Evolutionary conservation across 2,797 vertebrate species (phyloP).

Genomic region (Aeoliscus strigatus): DNA sequence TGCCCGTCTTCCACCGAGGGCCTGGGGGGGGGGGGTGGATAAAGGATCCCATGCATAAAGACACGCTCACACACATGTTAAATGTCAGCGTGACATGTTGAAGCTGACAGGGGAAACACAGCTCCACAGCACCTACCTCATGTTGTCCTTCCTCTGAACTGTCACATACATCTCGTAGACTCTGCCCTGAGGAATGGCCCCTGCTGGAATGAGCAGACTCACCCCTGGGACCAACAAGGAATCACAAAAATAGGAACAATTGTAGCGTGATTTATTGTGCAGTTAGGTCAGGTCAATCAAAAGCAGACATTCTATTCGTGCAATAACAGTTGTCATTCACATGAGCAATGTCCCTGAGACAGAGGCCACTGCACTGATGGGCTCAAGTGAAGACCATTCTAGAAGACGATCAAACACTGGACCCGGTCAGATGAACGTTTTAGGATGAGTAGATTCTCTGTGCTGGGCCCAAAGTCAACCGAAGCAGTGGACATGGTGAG

Average conservation of each 20-base stretch:
- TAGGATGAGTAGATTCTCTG: no score
- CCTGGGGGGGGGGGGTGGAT: slow-evolving; percentile 57
- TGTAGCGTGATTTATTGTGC: no score
- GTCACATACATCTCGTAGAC: slow-evolving; percentile 99
- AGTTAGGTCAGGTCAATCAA: no score
- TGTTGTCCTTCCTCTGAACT: slow-evolving; percentile 94
- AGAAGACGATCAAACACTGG: no score
- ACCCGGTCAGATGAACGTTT: no score
- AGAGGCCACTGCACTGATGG: no score
- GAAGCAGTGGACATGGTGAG: no score
- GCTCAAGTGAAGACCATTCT: no score
- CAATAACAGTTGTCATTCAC: no score
- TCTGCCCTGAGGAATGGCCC: slow-evolving; percentile 93
- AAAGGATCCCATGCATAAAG: slow-evolving; percentile 16
- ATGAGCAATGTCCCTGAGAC: no score
- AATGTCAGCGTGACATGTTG: slow-evolving; percentile 27
- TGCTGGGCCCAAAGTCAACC: no score
- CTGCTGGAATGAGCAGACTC: slow-evolving; percentile 93
- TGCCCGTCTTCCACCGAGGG: slow-evolving; percentile 88
- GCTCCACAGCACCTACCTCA: slow-evolving; percentile 81
- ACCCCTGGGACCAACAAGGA: slow-evolving; percentile 78
- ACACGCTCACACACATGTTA: slow-evolving; percentile 26
- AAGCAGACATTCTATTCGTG: no score
- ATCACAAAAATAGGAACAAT: slow-evolving; percentile 6
- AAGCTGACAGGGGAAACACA: slow-evolving; percentile 40